Percentiles rank a stretch among this genome's conserved stretches.
These are phyloP conservation scores for Takifugu ocellatus DNA, from an alignment of 2,797 vertebrate species.

Conservation along the genomic window DNA sequence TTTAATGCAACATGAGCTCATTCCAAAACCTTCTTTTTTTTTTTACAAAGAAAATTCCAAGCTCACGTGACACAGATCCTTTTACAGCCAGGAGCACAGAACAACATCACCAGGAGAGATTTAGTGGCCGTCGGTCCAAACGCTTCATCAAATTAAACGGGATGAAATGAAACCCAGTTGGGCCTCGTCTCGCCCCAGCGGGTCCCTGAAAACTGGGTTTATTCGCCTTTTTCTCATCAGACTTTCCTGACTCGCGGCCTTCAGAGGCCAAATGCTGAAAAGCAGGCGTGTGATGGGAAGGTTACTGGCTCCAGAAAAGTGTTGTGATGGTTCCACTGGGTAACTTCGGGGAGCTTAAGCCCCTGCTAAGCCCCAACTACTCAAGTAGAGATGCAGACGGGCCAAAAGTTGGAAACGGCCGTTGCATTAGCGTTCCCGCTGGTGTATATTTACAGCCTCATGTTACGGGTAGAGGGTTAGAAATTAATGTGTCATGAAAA, in stretches of 20 bases:
- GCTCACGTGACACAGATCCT: conserved; percentile 54
- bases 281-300: too few species aligned
- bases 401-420: neutral
- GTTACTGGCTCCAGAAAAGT: conserved; percentile 2
- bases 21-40: conserved; percentile 37
- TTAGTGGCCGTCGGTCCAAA: too few species aligned
- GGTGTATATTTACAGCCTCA: conserved; percentile 1
- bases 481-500: conserved; percentile 1
- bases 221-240: too few species aligned
- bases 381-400: conserved; percentile 20
- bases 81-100: too few species aligned
- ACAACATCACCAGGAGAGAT: too few species aligned
- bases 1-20: conserved; percentile 74
- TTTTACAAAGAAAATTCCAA: conserved; percentile 67
- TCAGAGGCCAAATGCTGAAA: too few species aligned
- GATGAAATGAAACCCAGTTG: conserved; percentile 10
- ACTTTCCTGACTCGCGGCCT: conserved; percentile 1
- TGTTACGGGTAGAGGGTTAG: neutral
- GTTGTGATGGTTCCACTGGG: conserved; percentile 14
- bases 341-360: conserved; percentile 21
- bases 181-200: too few species aligned
- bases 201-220: too few species aligned
- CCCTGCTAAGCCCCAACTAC: conserved; percentile 15
- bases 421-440: conserved; percentile 10
- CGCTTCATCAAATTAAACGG: conserved; percentile 16